Base-by-base conservation (phyloP, 2,113 vertebrate species). In the Tretioscincus oriximinensis region DNA sequence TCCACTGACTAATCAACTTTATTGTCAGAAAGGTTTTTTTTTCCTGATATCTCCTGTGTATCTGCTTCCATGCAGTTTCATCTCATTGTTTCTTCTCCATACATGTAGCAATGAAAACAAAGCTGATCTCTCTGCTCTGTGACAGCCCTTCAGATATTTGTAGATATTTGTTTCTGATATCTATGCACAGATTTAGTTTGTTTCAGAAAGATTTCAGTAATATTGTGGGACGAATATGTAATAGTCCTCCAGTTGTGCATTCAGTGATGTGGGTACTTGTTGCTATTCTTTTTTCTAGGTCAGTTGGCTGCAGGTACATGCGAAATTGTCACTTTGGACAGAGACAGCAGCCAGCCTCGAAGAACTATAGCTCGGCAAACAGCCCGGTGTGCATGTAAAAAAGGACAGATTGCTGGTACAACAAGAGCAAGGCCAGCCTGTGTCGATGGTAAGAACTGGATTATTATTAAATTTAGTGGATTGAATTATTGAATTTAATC, bases 361-460 rank as follows among this genome's bases (percentile, higher is more conserved):
- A 97, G 98, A 95, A 99, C 98, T 83, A 98, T 99, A 88, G 98
- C 98, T 88, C 96, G 98, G 92, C 98, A 99, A 95, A 99, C 98
- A 7, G 98, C 98, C 80, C 97, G 98, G 95, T 99, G 98, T 28
- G 98, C 98, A 54, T 99, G 98, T 95, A 98, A 97, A 93, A 99
- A 98, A 94, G 98, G 98, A 91, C 98, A 99, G 95, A 99, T 99
- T 89, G 98, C 98, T 2, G 98, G 98, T 85, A 99, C 98, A 84
- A 99, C 98, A 83, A 96, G 98, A 95, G 98, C 98, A 84, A 96
- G 97, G 94, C 98, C 98, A 64, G 98, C 98, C 84, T 99, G 98
- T 78, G 98, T 99, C 91, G 98, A 99, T 83, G 98, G 98, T 99
- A 97, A 97, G 97, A 91, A 68, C 28, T 22, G 28, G 81, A 90